phyloP scores from a whole-genome alignment of 2,113 vertebrate species.

The Ciconia maguari region DNA sequence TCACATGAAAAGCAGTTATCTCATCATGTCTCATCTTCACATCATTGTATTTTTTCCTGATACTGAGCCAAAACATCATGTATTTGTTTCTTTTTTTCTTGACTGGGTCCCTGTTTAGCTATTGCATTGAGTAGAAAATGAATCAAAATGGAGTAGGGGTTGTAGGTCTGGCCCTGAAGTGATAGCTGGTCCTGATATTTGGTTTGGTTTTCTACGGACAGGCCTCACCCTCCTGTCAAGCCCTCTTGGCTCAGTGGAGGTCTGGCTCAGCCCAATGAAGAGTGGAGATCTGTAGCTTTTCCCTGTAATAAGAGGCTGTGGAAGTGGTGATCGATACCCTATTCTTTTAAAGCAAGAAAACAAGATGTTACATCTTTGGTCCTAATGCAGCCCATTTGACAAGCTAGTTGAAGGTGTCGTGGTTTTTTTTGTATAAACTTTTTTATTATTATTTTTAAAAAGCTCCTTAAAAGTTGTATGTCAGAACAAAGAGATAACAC shows the following conservation, averaged over 20 bases:
- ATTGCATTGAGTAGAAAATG: not conserved
- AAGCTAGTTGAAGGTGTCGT: slow-evolving; percentile 3
- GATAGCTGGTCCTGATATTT: not conserved
- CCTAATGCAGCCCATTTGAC: slow-evolving; percentile 40
- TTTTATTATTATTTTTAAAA: slow-evolving; percentile 26
- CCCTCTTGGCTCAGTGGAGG: not conserved
- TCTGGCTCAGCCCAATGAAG: not conserved
- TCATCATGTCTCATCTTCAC: not conserved
- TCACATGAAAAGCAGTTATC: not conserved
- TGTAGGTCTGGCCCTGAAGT: not conserved
- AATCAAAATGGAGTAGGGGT: not conserved
- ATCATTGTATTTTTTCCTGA: not conserved
- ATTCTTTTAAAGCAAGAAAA: slow-evolving; percentile 50
- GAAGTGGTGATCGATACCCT: not conserved
- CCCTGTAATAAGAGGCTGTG: not conserved
- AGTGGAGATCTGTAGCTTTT: not conserved
- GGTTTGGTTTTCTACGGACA: not conserved
- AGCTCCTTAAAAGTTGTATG: slow-evolving; percentile 1
- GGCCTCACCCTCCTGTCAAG: not conserved
- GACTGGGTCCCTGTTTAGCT: not conserved
- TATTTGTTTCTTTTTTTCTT: not conserved
- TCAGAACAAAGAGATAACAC: not conserved
- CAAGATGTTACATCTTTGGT: slow-evolving; percentile 46
- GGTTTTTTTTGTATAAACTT: not conserved
- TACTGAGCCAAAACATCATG: not conserved